Evolutionary conservation across 2,888 invertebrate species (phyloP), one percentile per base, ranked within the genome.

Genomic region (Galerucella pusilla): DNA sequence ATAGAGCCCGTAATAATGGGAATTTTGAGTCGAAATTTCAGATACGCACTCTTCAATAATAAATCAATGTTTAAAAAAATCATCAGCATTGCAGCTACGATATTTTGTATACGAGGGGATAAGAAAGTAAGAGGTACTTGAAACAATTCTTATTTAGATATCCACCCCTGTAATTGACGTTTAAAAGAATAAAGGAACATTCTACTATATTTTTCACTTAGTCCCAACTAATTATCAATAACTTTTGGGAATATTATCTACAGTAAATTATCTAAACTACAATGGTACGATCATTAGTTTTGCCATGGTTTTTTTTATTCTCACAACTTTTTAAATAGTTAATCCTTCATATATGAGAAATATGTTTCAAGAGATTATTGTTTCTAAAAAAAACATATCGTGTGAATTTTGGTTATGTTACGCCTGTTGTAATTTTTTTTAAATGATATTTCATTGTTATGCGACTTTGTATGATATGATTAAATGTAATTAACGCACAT

Each of bases 391-490:
- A 72, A 72, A 42, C 7, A 42, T 42, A 7, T 72, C 72, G 72
- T 72, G 72, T 72, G 72, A 72, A 72, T 66, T 66, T 16, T 57
- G 59, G 14, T 60, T 66, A 60, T 52, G 52, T 66, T 72, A 65
- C 59, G 45, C 46, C 57, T 72, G 66, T 66, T 72, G 67, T 72
- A 67, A 67, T 66, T 72, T 65, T 72, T 42, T 49, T 49, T 71
- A 60, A 66, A 66, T 60, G 71, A 71, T 71, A 71, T 66, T 49
- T 42, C 46, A 71, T 70, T 70, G 70, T 70, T 70, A 20, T 64
- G 45, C 54, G 70, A 61, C 68, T 45, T 69, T 60, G 60, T 63
- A 63, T 46, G 64, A 64, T 45, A 10, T 42, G 35, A 42, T 16
- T 16, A 45, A 49, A 11, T 65, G 16, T 65, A 45, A 65, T 65